phyloP scores from a whole-genome alignment of 1,140 invertebrate genomes.

The Eumeta japonica region DNA sequence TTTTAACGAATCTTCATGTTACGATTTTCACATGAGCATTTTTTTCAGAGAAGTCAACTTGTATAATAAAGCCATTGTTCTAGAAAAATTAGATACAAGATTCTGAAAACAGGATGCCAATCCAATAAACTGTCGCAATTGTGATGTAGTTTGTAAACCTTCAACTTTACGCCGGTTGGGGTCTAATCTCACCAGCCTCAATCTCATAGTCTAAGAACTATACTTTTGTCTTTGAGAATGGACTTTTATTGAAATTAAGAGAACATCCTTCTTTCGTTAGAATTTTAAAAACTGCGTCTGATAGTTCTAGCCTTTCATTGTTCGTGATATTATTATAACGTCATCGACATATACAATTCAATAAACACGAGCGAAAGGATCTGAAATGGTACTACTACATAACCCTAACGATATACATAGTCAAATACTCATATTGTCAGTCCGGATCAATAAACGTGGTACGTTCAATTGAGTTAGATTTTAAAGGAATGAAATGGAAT shows the following conservation, averaged over 20 bases:
- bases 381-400: constrained; percentile 21
- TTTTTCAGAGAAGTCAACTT: constrained; percentile 8
- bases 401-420: constrained; percentile 30
- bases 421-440: constrained; percentile 27
- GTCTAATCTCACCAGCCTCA: constrained; percentile 14
- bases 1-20: constrained; percentile 10
- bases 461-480: constrained; percentile 29
- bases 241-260: constrained; percentile 20
- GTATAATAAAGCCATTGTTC: constrained; percentile 15
- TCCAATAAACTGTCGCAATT: constrained; percentile 23
- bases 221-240: constrained; percentile 16
- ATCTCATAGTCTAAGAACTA: constrained; percentile 26
- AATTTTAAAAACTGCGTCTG: constrained; percentile 3
- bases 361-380: constrained; percentile 8
- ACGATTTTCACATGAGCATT: constrained; percentile 9
- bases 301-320: constrained; percentile 9
- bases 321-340: constrained; percentile 9
- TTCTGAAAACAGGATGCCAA: constrained; percentile 21
- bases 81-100: constrained; percentile 17
- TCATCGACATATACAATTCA: constrained; percentile 17
- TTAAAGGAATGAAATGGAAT: constrained; percentile 50
- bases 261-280: constrained; percentile 14
- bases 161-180: constrained; percentile 26
- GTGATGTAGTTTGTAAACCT: constrained; percentile 25
- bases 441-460: constrained; percentile 45